Conservation (phyloP, 1,140 invertebrate species). For the Drosophila pseudoobscura region DNA sequence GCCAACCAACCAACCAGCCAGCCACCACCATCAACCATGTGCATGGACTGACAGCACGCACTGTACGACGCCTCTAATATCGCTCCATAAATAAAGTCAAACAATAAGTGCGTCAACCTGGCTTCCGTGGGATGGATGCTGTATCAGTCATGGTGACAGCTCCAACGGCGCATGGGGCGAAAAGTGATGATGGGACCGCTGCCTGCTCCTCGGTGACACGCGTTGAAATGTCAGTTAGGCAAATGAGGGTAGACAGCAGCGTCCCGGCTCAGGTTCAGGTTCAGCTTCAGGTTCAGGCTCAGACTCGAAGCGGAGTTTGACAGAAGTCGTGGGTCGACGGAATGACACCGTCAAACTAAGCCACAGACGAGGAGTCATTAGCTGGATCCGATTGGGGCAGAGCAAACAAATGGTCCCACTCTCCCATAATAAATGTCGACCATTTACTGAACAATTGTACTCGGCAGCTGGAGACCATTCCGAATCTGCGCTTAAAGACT, state of each 20-base stretch:
- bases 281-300: too few relatives aligned
- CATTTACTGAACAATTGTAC: slow-evolving; percentile 67
- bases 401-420: slow-evolving; percentile 45
- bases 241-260: slow-evolving; percentile 75
- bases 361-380: slow-evolving; percentile 63
- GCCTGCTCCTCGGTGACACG: slow-evolving; percentile 38
- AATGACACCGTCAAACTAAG: slow-evolving; percentile 37
- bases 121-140: slow-evolving; percentile 35
- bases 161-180: slow-evolving; percentile 37
- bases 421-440: slow-evolving; percentile 53
- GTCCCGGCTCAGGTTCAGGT: not conserved
- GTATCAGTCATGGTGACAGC: slow-evolving; percentile 61
- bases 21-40: not conserved
- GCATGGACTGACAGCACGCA: slow-evolving; percentile 43
- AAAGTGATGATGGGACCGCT: slow-evolving; percentile 55
- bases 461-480: slow-evolving; percentile 39
- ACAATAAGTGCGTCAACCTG: slow-evolving; percentile 64
- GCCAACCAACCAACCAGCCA: not conserved
- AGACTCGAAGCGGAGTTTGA: slow-evolving; percentile 10
- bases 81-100: slow-evolving; percentile 65
- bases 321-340: not conserved
- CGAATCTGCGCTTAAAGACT: slow-evolving; percentile 47
- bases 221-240: slow-evolving; percentile 77
- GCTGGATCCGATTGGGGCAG: slow-evolving; percentile 16
- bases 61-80: slow-evolving; percentile 40